Evolutionary conservation across 2,113 vertebrate species (phyloP).

Genomic region (Mesitornis unicolor): DNA sequence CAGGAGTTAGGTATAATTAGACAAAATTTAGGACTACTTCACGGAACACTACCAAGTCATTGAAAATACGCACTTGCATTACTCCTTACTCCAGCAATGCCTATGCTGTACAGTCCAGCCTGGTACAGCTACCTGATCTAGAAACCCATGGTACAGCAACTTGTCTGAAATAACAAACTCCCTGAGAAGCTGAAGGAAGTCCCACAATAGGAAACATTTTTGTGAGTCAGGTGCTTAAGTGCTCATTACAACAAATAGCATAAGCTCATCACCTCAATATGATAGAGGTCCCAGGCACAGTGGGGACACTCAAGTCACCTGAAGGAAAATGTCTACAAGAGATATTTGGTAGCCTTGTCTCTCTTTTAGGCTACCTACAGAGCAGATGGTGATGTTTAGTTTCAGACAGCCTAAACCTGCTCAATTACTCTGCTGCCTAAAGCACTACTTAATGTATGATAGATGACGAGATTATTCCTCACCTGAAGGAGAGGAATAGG

Average conservation of each 20-base stretch:
- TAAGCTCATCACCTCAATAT: not conserved
- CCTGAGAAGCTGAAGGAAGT: not conserved
- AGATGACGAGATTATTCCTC: not conserved
- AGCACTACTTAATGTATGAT: not conserved
- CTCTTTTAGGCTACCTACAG: not conserved
- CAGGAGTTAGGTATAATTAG: not conserved
- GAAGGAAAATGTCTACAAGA: not conserved
- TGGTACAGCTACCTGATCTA: not conserved
- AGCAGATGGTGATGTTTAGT: not conserved
- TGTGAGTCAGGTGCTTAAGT: not conserved
- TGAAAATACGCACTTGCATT: not conserved
- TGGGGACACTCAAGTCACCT: not conserved
- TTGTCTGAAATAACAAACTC: not conserved
- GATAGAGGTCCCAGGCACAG: rapidly evolving
- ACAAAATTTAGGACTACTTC: not conserved
- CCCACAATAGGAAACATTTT: not conserved
- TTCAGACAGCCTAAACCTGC: not conserved
- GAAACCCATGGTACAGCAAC: not conserved
- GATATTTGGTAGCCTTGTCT: not conserved
- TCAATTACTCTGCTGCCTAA: not conserved
- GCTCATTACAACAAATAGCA: not conserved
- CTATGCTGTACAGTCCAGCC: not conserved
- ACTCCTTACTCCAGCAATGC: not conserved
- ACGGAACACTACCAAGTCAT: not conserved
- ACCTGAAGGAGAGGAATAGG: not conserved